These are phyloP conservation scores for Sciurus carolinensis DNA, from an alignment of 2,797 vertebrate species.

Conservation along the genomic window DNA sequence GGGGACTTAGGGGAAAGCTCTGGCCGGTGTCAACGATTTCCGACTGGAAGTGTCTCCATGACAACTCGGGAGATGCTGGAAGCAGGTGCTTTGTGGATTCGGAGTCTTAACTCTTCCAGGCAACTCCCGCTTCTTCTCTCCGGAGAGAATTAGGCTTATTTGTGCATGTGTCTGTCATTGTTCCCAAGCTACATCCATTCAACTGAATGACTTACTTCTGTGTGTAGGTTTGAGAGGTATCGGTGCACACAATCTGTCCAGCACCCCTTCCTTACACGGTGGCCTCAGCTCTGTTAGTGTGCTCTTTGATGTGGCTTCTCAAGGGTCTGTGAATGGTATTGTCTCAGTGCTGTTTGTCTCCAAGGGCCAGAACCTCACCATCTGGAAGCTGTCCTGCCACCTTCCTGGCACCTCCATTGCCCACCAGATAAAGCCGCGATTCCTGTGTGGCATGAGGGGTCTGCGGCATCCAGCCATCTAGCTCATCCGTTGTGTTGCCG, in stretches of 20 bases:
- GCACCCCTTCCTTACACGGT: not conserved
- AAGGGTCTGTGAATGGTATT: not conserved
- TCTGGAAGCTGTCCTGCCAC: not conserved
- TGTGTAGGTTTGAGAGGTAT: not conserved
- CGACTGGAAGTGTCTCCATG: constrained; percentile 58
- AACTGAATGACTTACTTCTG: not conserved
- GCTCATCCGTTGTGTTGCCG: not conserved
- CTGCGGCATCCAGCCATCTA: too few species aligned
- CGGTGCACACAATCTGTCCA: accelerated
- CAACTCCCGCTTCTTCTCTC: not conserved
- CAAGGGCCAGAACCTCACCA: not conserved
- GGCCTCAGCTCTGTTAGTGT: accelerated
- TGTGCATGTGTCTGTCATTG: not conserved
- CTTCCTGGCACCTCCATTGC: not conserved
- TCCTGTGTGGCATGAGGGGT: not conserved
- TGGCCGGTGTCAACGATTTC: not conserved
- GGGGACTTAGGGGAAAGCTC: not conserved
- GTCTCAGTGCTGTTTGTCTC: accelerated
- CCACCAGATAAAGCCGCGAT: not conserved
- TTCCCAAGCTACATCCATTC: constrained; percentile 12
- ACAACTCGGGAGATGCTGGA: not conserved
- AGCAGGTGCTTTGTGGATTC: not conserved
- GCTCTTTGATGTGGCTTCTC: not conserved
- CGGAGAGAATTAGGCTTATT: not conserved
- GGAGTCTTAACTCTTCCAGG: not conserved